Conservation (phyloP, 64 coral and sea anemone species). For the Dendronephthya gigantea region DNA sequence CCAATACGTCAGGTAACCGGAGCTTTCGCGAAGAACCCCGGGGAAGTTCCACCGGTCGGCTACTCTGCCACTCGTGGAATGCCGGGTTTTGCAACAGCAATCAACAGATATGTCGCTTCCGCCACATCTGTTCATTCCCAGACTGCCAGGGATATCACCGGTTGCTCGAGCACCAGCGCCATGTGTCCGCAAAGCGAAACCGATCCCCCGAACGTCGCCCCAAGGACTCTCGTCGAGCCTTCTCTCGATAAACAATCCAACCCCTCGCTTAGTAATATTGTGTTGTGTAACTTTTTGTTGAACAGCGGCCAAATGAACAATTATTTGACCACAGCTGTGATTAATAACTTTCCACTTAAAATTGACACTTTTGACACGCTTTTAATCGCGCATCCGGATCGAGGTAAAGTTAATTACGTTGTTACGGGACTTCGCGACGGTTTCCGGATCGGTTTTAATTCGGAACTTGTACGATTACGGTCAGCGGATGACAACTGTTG, state of each 20-base stretch:
- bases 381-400: not conserved
- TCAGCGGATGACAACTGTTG: not conserved
- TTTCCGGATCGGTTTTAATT: constrained; percentile 8
- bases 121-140: not conserved
- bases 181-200: no score
- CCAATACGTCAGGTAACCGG: not conserved
- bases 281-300: not conserved
- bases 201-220: no score
- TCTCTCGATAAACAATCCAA: not conserved
- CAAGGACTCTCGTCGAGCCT: no score
- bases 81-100: not conserved
- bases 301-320: not conserved
- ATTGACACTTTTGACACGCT: not conserved
- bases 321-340: not conserved
- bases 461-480: not conserved
- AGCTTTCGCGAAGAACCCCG: not conserved
- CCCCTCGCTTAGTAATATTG: not conserved
- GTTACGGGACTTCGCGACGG: not conserved
- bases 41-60: not conserved
- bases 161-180: not conserved
- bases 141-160: not conserved
- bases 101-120: not conserved
- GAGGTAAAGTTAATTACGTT: not conserved
- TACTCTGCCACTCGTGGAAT: not conserved
- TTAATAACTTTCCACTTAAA: not conserved